These are phyloP conservation scores for Tamandua tetradactyla DNA, from an alignment of 2,797 vertebrate species.

Conservation along the genomic window DNA sequence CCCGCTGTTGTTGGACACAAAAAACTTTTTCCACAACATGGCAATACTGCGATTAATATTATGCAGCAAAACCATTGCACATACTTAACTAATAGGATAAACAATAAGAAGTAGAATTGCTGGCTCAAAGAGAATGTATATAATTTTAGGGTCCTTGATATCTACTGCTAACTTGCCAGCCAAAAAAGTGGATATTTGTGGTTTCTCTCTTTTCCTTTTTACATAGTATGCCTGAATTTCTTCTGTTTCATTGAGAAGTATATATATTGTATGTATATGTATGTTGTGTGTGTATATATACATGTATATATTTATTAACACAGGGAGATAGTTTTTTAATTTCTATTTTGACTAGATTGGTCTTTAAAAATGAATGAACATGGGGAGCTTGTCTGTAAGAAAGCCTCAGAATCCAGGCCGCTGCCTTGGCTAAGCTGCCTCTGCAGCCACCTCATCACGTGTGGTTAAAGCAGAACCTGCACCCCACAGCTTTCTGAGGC, in stretches of 20 bases:
- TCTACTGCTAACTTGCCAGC: constrained; percentile 9
- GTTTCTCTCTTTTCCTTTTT: neutral
- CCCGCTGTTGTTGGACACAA: constrained; percentile 30
- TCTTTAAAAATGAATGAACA: neutral
- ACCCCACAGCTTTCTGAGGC: neutral
- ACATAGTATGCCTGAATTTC: neutral
- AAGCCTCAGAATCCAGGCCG: neutral
- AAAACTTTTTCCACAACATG: neutral
- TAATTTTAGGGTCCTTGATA: neutral
- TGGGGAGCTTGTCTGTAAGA: neutral
- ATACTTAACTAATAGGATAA: neutral
- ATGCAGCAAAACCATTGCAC: constrained; percentile 23
- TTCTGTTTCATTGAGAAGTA: neutral
- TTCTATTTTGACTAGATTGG: neutral
- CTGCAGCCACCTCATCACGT: neutral
- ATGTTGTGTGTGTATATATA: no score
- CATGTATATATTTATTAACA: no score
- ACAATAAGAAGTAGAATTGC: neutral
- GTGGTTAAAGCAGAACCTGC: neutral
- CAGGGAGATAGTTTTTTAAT: neutral
- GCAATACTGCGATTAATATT: neutral
- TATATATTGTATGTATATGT: no score
- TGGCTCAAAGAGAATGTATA: no score
- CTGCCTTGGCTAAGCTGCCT: neutral
- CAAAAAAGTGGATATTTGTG: neutral